Evolutionary conservation across 2,888 invertebrate genomes (phyloP).

Genomic region (Protonemura montana): DNA sequence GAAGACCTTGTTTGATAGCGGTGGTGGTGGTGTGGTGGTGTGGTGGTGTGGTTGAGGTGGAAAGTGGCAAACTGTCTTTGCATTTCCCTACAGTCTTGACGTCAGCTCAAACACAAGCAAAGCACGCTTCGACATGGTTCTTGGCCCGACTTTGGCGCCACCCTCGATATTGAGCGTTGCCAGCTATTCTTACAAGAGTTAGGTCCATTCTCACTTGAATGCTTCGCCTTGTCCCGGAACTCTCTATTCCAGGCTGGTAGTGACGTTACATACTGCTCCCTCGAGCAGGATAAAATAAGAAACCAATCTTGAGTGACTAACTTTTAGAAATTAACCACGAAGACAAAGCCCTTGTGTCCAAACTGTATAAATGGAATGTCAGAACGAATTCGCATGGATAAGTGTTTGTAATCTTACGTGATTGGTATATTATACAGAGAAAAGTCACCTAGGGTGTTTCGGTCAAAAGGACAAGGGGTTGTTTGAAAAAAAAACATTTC

Average conservation of each 20-base stretch:
- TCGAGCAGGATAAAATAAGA: background rate
- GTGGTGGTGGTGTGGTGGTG: background rate
- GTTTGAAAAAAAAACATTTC: too few relatives aligned
- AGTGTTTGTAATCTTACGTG: background rate
- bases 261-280: background rate
- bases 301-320: slow-evolving; percentile 4
- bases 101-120: slow-evolving; percentile 17
- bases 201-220: background rate
- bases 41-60: background rate
- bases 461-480: background rate
- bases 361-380: background rate
- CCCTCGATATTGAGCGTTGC: background rate
- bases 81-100: slow-evolving; percentile 9
- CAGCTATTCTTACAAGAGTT: background rate
- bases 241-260: background rate
- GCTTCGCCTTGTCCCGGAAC: background rate
- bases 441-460: background rate
- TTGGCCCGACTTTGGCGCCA: background rate
- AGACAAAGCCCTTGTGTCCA: background rate
- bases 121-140: background rate
- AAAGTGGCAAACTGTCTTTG: background rate
- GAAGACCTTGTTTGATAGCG: background rate
- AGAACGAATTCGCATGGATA: background rate
- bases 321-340: background rate
- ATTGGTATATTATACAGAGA: background rate